Evolutionary conservation across 1,140 invertebrate genomes (phyloP), one percentile per base, ranked within the genome.

Genomic region (Aphis gossypii): DNA sequence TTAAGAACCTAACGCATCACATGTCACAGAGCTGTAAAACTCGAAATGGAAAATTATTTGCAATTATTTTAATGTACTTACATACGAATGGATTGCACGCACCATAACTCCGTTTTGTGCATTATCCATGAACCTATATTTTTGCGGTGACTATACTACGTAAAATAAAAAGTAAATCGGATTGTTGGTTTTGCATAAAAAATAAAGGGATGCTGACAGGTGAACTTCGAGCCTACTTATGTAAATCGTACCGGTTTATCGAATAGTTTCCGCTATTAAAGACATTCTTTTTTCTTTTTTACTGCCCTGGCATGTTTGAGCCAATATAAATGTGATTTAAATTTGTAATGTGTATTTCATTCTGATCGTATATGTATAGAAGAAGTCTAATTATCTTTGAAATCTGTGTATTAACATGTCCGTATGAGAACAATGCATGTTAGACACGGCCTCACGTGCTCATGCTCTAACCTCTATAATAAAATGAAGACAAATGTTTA

Each of bases 201-300:
- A 56, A 60, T n/a, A n/a, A 14, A 76, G n/a, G 60, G 60, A 8
- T 7, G 38, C 23, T 56, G 88, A 90, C 51, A 90, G 35, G 54
- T 90, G 38, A 90, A 90, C 54, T 60, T 18, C 35, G 35, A 56
- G 88, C 25, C 88, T 90, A 60, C 23, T 90, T 90, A 90, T 90
- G 88, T 41, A 90, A 90, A 90, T 90, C 54, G n/a, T 41, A 90
- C n/a, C 38, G 88, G 48, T 90, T 56, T 60, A 90, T 90, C 38
- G 88, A 60, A 90, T n/a, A 46, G 44, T 87, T 87, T 87, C 44
- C 46, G 86, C 46, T 48, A 87, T 87, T 51, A 48, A 87, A 20
- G 44, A 87, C 30, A 48, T 48, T 46, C 18, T 46, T 2, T 11
- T 84, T 84, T 87, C 8, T 84, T 84, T 25, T 84, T 84, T 44